These are phyloP conservation scores for Griposia aprilina DNA, from an alignment of 2,888 invertebrate genomes.

Conservation along the genomic window DNA sequence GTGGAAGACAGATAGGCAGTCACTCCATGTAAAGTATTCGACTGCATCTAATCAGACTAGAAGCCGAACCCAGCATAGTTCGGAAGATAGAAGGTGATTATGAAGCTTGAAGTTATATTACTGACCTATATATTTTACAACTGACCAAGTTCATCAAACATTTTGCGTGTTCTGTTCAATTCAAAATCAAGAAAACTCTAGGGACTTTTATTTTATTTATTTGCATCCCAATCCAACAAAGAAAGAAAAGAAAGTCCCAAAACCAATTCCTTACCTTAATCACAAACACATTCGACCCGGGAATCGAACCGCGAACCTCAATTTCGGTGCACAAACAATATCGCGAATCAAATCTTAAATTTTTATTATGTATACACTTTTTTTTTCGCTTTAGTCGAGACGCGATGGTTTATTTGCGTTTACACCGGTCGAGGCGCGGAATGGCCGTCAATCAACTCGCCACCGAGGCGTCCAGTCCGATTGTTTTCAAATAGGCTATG, in stretches of 20 bases:
- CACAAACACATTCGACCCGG: slow-evolving; percentile 49
- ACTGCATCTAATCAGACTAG: no score
- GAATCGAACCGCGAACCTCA: slow-evolving; percentile 48
- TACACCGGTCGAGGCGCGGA: slow-evolving; percentile 66
- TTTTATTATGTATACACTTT: slow-evolving; percentile 64
- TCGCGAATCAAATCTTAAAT: slow-evolving; percentile 65
- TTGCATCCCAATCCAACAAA: background rate
- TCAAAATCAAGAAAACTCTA: slow-evolving; percentile 20
- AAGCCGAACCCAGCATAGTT: no score
- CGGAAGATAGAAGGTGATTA: no score
- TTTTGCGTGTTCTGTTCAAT: background rate
- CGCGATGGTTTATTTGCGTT: slow-evolving; percentile 66
- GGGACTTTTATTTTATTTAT: background rate
- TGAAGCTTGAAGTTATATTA: no score
- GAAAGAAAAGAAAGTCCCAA: slow-evolving; percentile 24
- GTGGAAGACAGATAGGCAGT: no score
- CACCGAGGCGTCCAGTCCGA: slow-evolving; percentile 70
- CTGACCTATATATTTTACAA: no score
- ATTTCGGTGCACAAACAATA: slow-evolving; percentile 55
- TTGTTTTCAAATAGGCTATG: slow-evolving; percentile 81
- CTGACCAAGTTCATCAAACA: no score
- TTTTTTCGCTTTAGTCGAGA: slow-evolving; percentile 48
- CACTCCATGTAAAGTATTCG: no score
- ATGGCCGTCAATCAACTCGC: slow-evolving; percentile 74
- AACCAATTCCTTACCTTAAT: slow-evolving; percentile 51